These are phyloP conservation scores for Incurvaria masculella DNA, from an alignment of 2,888 invertebrate species.

Conservation along the genomic window DNA sequence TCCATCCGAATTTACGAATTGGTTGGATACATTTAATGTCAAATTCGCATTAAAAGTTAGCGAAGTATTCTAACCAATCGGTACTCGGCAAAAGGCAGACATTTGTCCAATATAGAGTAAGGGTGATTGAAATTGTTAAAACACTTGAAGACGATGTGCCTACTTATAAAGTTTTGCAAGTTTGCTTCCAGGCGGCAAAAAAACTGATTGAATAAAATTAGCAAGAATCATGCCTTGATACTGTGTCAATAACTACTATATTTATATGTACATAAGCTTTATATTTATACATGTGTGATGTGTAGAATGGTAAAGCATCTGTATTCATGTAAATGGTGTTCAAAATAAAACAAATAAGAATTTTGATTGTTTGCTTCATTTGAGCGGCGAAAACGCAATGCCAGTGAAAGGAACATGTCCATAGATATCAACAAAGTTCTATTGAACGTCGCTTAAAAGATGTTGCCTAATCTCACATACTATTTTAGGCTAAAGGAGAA, in stretches of 20 bases:
- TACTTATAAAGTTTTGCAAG: not conserved
- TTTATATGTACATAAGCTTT: conserved; percentile 30
- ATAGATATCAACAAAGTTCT: no score
- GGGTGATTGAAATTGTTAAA: not conserved
- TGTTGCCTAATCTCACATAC: no score
- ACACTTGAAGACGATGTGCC: not conserved
- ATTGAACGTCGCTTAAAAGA: no score
- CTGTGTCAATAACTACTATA: conserved; percentile 27
- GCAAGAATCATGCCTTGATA: conserved; percentile 23
- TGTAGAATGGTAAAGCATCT: conserved; percentile 6
- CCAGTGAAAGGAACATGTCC: no score
- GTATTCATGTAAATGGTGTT: conserved; percentile 1
- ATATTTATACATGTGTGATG: conserved; percentile 16
- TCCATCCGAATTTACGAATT: conserved; percentile 1
- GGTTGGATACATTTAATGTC: not conserved
- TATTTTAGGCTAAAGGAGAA: no score
- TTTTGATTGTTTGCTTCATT: not conserved
- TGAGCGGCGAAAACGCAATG: not conserved
- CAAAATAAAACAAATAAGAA: not conserved
- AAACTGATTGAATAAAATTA: not conserved
- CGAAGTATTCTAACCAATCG: conserved; percentile 6
- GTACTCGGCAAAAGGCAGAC: not conserved
- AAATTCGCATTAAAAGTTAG: not conserved
- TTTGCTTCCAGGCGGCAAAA: not conserved
- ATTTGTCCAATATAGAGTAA: conserved; percentile 13